Conservation (phyloP, 2,113 vertebrate genomes). For the Oreocharis arfaki region DNA sequence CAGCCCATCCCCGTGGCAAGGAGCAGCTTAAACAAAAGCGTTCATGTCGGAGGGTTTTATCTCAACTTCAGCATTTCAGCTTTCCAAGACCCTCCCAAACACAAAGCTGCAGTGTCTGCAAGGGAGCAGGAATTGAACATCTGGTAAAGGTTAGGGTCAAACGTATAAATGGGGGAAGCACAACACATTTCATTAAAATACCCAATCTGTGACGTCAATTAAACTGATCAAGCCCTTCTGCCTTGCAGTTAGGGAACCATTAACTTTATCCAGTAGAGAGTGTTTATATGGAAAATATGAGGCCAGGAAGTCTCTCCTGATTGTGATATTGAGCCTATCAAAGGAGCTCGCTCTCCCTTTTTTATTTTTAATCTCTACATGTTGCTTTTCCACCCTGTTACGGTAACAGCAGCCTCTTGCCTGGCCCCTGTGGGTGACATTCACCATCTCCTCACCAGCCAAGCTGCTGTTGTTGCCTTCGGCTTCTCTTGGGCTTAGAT, state of each 20-base stretch:
- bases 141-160: conserved; percentile 81
- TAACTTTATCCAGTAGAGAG: conserved; percentile 61
- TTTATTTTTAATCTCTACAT: background rate
- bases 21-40: background rate
- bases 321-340: conserved; percentile 70
- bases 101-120: conserved; percentile 43
- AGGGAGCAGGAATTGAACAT: conserved; percentile 66
- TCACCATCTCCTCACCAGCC: background rate
- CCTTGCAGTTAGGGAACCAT: conserved; percentile 63
- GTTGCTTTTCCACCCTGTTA: background rate
- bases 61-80: conserved; percentile 26
- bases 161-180: conserved; percentile 69
- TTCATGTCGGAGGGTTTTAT: conserved; percentile 5
- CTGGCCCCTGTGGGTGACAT: background rate
- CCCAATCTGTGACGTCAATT: conserved; percentile 75
- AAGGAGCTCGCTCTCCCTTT: conserved; percentile 8
- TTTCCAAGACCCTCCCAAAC: conserved; percentile 37
- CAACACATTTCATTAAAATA: conserved; percentile 65
- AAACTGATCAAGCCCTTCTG: conserved; percentile 65
- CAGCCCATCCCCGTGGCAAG: rapidly evolving
- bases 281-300: conserved; percentile 82
- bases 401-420: background rate
- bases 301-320: conserved; percentile 74
- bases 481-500: background rate
- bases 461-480: background rate